These are phyloP conservation scores for Promerops cafer DNA, from an alignment of 2,113 vertebrate genomes.

Conservation along the genomic window DNA sequence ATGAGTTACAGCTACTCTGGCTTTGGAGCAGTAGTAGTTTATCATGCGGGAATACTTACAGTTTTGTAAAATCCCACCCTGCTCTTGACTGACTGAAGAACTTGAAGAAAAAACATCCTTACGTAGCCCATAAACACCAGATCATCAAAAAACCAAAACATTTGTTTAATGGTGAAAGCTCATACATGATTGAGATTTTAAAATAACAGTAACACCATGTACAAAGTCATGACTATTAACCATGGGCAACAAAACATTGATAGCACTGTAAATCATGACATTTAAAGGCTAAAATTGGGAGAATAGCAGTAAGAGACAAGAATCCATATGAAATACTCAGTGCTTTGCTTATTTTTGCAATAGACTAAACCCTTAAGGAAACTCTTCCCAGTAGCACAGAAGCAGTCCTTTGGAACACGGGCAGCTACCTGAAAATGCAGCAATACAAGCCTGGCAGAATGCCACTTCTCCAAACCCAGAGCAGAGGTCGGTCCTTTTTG, in stretches of 20 bases:
- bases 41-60: not conserved
- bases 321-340: not conserved
- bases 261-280: not conserved
- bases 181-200: not conserved
- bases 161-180: not conserved
- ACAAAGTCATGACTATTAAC: not conserved
- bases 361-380: not conserved
- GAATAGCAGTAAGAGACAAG: not conserved
- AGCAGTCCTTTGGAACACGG: not conserved
- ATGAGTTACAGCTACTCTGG: not conserved
- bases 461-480: not conserved
- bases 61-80: not conserved
- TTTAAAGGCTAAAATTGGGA: not conserved
- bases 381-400: not conserved
- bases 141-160: not conserved
- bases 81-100: not conserved
- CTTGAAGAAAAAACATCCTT: not conserved
- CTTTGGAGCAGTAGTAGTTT: not conserved
- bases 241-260: not conserved
- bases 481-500: not conserved
- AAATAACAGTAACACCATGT: not conserved
- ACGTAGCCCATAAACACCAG: not conserved
- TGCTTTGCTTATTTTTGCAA: not conserved
- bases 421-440: not conserved
- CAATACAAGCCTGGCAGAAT: not conserved